Conservation (phyloP, 2,888 invertebrate genomes). For the Polyommatus iphigenia region DNA sequence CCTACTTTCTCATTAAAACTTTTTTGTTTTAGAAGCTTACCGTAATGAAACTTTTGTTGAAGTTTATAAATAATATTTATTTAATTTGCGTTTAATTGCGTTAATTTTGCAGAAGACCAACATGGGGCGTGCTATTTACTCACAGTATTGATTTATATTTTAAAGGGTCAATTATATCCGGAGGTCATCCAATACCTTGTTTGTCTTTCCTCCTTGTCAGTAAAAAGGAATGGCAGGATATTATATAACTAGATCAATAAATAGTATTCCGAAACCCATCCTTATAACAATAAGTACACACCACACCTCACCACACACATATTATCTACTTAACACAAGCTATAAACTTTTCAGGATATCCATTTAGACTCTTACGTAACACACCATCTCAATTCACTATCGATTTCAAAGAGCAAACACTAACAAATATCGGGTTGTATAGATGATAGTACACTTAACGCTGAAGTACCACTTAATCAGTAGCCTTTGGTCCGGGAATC, state of each 20-base stretch:
- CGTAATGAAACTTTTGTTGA: slow-evolving; percentile 19
- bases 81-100: not conserved
- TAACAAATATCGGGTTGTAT: not conserved
- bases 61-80: not conserved
- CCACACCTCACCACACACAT: too few relatives aligned
- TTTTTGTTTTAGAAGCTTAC: slow-evolving; percentile 15
- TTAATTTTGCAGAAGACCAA: not conserved
- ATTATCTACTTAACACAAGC: too few relatives aligned
- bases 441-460: slow-evolving; percentile 10
- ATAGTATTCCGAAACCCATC: too few relatives aligned
- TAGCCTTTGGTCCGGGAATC: slow-evolving; percentile 22
- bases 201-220: too few relatives aligned
- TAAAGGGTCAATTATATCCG: too few relatives aligned
- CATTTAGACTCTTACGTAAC: not conserved
- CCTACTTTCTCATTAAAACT: slow-evolving; percentile 23
- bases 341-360: not conserved
- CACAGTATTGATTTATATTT: too few relatives aligned
- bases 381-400: not conserved
- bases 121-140: too few relatives aligned
- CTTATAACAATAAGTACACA: too few relatives aligned
- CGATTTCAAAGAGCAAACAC: slow-evolving; percentile 6
- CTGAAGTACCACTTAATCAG: slow-evolving; percentile 16
- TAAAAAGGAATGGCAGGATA: too few relatives aligned
- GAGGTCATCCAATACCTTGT: too few relatives aligned
- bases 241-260: too few relatives aligned